Evolutionary conservation across 2,888 invertebrate species (phyloP).

Genomic region (Zele albiditarsus): DNA sequence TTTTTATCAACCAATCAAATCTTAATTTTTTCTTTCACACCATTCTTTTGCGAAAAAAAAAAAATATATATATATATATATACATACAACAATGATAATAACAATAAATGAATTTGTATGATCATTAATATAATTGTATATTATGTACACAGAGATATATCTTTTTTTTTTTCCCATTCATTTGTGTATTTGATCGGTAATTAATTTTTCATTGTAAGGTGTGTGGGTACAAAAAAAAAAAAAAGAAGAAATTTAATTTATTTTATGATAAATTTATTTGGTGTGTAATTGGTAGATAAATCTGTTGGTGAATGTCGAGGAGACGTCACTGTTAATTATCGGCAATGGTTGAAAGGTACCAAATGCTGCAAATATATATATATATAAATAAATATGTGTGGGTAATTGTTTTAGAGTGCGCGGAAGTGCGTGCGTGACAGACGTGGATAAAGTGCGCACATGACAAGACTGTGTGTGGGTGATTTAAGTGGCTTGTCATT

Average conservation of each 20-base stretch:
- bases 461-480: constrained; percentile 25
- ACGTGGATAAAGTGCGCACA: constrained; percentile 14
- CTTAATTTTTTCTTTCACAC: constrained; percentile 17
- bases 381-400: constrained; percentile 16
- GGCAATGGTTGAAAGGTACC: constrained; percentile 47
- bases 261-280: constrained; percentile 57
- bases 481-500: constrained; percentile 40
- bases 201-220: background rate
- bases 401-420: constrained; percentile 7
- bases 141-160: background rate
- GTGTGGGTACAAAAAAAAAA: background rate
- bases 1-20: constrained; percentile 15
- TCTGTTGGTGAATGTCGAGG: constrained; percentile 54
- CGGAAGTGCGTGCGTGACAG: constrained; percentile 38
- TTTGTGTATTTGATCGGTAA: background rate
- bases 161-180: background rate
- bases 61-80: background rate
- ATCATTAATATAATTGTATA: constrained; percentile 3
- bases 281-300: constrained; percentile 61
- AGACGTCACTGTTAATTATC: constrained; percentile 56
- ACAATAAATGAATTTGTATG: background rate
- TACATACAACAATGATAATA: background rate
- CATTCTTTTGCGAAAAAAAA: background rate
- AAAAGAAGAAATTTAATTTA: background rate
- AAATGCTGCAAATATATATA: constrained; percentile 40